Evolutionary conservation across 2,797 vertebrate genomes (phyloP).

Genomic region (Cottoperca gobio): DNA sequence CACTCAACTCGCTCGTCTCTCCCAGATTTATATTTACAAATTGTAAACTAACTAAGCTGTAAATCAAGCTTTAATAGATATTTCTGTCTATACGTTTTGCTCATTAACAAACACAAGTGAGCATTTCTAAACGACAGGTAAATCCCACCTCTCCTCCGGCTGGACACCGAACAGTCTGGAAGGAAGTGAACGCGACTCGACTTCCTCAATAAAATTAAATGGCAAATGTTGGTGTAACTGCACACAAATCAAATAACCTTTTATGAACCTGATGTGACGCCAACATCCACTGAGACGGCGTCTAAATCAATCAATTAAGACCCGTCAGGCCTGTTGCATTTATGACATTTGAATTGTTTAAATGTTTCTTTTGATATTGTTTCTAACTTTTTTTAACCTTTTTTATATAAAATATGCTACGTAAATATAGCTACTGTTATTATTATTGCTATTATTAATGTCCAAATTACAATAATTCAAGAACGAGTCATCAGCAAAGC

Average conservation of each 20-base stretch:
- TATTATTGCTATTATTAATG: too few species aligned
- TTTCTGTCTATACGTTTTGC: too few species aligned
- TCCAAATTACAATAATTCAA: too few species aligned
- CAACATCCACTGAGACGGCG: not conserved
- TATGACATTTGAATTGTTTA: not conserved
- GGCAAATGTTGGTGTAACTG: not conserved
- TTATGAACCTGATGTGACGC: not conserved
- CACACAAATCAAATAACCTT: not conserved
- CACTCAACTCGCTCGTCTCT: not conserved
- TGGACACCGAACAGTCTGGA: not conserved
- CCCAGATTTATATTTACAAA: not conserved
- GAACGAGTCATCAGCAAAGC: too few species aligned
- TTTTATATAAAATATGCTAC: too few species aligned
- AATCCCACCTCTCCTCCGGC: not conserved
- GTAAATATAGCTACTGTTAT: too few species aligned
- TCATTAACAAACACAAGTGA: not conserved
- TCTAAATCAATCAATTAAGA: too few species aligned
- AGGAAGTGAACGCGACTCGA: not conserved
- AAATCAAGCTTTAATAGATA: too few species aligned
- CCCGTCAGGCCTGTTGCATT: too few species aligned
- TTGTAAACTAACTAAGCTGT: too few species aligned
- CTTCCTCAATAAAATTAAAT: conserved; percentile 1
- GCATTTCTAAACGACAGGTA: not conserved
- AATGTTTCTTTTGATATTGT: not conserved
- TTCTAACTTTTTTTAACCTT: too few species aligned